These are phyloP conservation scores for Musca domestica DNA, from an alignment of 1,140 invertebrate genomes.

Conservation along the genomic window DNA sequence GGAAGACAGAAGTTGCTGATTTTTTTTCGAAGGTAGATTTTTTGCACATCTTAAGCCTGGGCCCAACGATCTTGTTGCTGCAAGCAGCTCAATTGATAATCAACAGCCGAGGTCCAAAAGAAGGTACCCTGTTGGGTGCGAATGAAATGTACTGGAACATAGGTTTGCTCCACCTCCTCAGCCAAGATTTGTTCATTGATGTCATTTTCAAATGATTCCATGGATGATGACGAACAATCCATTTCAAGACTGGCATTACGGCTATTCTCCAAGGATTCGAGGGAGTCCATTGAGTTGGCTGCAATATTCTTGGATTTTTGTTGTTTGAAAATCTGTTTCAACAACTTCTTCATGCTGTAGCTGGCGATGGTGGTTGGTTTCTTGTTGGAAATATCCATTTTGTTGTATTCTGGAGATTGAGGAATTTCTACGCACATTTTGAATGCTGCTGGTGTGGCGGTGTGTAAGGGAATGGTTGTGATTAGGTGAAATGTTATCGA, in stretches of 20 bases:
- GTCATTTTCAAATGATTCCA: conserved; percentile 47
- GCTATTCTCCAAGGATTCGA: conserved; percentile 49
- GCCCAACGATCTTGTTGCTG: conserved; percentile 57
- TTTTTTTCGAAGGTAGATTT: no score
- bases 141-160: conserved; percentile 58
- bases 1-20: no score
- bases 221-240: conserved; percentile 28
- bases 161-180: conserved; percentile 21
- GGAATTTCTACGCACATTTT: conserved; percentile 40
- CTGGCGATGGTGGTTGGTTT: conserved; percentile 44
- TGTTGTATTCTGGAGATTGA: conserved; percentile 36
- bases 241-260: conserved; percentile 43
- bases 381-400: conserved; percentile 40
- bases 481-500: conserved; percentile 36
- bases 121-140: conserved; percentile 58
- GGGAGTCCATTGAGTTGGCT: conserved; percentile 46
- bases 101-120: conserved; percentile 62
- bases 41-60: conserved; percentile 40
- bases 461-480: conserved; percentile 32
- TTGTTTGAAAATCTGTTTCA: conserved; percentile 48
- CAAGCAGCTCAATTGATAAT: conserved; percentile 49
- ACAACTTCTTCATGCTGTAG: conserved; percentile 50
- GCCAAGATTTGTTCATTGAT: conserved; percentile 47
- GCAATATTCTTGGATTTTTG: conserved; percentile 30
- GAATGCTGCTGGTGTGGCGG: conserved; percentile 7